Evolutionary conservation across 2,113 vertebrate species (phyloP).

Genomic region (Forbesichthys agassizii): DNA sequence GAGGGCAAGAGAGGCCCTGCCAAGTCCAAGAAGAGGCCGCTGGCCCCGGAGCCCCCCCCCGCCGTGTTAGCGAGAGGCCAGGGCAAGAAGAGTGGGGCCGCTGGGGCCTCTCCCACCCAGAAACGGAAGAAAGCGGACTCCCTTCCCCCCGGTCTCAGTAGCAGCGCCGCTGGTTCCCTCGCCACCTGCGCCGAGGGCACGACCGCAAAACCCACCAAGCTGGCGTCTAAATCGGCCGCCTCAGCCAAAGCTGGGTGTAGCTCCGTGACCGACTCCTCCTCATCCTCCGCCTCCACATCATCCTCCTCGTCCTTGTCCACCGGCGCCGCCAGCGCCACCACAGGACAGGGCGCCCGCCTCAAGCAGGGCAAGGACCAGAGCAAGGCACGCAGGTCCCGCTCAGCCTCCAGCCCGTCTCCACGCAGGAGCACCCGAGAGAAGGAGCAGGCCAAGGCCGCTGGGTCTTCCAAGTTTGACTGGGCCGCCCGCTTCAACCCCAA

Average conservation of each 20-base stretch:
- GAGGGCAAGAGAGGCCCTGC: conserved; percentile 86
- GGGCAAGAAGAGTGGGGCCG: conserved; percentile 89
- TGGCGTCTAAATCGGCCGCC: conserved; percentile 99
- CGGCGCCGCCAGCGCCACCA: conserved; percentile 81
- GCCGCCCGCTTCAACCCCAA: conserved; percentile 97
- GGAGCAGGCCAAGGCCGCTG: conserved; percentile 91
- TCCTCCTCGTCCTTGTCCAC: conserved; percentile 89
- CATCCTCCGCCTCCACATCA: conserved; percentile 93
- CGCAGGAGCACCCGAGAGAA: conserved; percentile 97
- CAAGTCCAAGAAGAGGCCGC: conserved; percentile 92
- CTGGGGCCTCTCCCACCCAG: conserved; percentile 86
- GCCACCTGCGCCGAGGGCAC: conserved; percentile 92
- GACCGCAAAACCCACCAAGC: conserved; percentile 98
- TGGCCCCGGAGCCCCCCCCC: conserved; percentile 80
- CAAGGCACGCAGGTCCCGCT: conserved; percentile 94
- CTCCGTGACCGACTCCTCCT: conserved; percentile 95
- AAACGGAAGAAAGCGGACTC: conserved; percentile 96
- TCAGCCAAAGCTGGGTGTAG: conserved; percentile 99
- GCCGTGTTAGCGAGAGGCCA: conserved; percentile 88
- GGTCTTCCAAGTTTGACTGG: conserved; percentile 99
- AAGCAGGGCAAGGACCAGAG: conserved; percentile 99
- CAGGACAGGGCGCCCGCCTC: conserved; percentile 88
- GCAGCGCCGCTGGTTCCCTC: conserved; percentile 83
- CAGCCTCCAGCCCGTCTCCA: conserved; percentile 95
- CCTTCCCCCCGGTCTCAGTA: conserved; percentile 86